Evolutionary conservation across 1,140 invertebrate species (phyloP).

Genomic region (Diabrotica undecimpunctata): DNA sequence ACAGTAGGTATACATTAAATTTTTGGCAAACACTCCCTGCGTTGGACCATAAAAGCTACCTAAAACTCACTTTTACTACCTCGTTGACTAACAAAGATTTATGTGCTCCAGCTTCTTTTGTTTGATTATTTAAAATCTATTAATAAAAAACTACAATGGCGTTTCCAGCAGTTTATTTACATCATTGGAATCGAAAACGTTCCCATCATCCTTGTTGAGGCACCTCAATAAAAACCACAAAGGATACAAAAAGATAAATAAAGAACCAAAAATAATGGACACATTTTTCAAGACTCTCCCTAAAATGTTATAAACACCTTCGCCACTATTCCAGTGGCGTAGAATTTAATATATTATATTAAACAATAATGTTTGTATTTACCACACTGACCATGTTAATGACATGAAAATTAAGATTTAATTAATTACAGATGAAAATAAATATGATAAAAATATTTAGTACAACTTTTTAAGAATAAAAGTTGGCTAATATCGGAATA

Average conservation of each 20-base stretch:
- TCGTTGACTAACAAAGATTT: not conserved
- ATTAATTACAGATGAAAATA: too few relatives aligned
- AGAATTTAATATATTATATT: not conserved
- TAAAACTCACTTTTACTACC: constrained; percentile 2
- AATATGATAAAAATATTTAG: too few relatives aligned
- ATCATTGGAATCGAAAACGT: not conserved
- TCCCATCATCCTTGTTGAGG: not conserved
- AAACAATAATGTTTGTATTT: too few relatives aligned
- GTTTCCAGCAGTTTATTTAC: not conserved
- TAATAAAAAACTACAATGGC: constrained; percentile 1
- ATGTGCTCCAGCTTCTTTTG: not conserved
- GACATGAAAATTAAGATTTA: too few relatives aligned
- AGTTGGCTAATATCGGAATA: too few relatives aligned
- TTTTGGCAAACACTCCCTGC: too few relatives aligned
- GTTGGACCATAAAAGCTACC: too few relatives aligned
- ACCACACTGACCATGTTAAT: too few relatives aligned
- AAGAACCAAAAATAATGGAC: constrained; percentile 13
- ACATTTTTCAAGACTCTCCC: constrained; percentile 16
- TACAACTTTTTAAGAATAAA: too few relatives aligned
- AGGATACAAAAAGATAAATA: not conserved
- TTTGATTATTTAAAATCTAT: not conserved
- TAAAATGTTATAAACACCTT: constrained; percentile 10
- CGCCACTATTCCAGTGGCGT: not conserved
- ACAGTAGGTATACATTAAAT: too few relatives aligned
- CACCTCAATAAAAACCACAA: constrained; percentile 2